Conservation (phyloP, 2,888 invertebrate species). For the Troides oblongomaculatus region DNA sequence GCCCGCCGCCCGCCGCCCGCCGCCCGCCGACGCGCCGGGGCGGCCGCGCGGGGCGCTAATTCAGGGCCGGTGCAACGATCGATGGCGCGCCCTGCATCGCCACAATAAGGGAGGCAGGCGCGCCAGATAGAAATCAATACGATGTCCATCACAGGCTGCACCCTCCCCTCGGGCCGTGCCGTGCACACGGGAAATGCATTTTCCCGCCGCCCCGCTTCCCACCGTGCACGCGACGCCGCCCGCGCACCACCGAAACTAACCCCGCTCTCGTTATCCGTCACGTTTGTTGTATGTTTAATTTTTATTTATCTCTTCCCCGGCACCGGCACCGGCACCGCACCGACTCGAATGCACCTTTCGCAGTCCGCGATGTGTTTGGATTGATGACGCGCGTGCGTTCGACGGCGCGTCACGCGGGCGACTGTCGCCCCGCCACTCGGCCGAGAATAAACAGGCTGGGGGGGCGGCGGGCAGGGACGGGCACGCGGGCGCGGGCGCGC, state of each 20-base stretch:
- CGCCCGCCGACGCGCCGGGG: slow-evolving; percentile 50
- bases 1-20: not conserved
- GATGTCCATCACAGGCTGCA: slow-evolving; percentile 82
- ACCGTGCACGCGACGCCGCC: slow-evolving; percentile 49
- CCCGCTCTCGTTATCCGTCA: slow-evolving; percentile 20
- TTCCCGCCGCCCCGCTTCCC: slow-evolving; percentile 56
- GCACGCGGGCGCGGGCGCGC: too few species aligned
- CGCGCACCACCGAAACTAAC: slow-evolving; percentile 24
- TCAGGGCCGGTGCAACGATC: slow-evolving; percentile 72
- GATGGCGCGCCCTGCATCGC: slow-evolving; percentile 75
- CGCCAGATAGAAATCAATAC: slow-evolving; percentile 81
- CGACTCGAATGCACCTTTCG: slow-evolving; percentile 58
- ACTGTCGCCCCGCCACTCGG: slow-evolving; percentile 73
- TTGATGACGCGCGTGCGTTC: slow-evolving; percentile 62
- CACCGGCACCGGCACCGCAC: too few species aligned
- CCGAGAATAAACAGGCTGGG: slow-evolving; percentile 75
- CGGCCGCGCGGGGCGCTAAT: slow-evolving; percentile 48
- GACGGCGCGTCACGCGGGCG: slow-evolving; percentile 74
- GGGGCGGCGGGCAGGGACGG: not conserved
- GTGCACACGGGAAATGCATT: slow-evolving; percentile 77
- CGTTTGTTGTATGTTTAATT: slow-evolving; percentile 45
- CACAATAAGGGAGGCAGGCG: slow-evolving; percentile 78
- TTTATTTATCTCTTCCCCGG: slow-evolving; percentile 39
- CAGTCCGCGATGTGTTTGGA: slow-evolving; percentile 46
- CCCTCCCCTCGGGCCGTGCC: slow-evolving; percentile 81